These are phyloP conservation scores for Drosophila pallidifrons DNA, from an alignment of 1,140 invertebrate species.

Conservation along the genomic window DNA sequence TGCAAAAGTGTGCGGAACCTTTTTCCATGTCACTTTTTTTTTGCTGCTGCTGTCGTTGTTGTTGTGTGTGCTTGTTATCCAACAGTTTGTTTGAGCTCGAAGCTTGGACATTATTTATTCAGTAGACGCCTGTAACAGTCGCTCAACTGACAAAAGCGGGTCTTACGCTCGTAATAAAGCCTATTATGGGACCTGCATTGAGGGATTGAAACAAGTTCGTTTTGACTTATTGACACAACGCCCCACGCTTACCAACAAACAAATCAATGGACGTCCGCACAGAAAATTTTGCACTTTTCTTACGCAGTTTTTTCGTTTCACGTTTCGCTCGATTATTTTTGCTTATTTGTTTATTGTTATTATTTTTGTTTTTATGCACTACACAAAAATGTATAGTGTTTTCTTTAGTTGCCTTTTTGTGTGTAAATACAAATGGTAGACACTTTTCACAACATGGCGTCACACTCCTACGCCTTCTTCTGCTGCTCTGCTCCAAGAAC, in stretches of 20 bases:
- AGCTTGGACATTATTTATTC: constrained; percentile 36
- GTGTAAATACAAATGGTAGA: constrained; percentile 61
- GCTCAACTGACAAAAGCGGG: constrained; percentile 27
- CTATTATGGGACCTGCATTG: constrained; percentile 21
- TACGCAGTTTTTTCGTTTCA: neutral
- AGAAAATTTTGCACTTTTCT: constrained; percentile 35
- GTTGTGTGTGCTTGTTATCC: constrained; percentile 22
- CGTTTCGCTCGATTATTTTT: constrained; percentile 7
- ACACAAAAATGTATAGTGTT: constrained; percentile 28
- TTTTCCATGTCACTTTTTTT: neutral
- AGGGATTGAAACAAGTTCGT: constrained; percentile 47
- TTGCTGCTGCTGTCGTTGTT: too few species aligned
- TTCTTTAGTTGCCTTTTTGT: constrained; percentile 42
- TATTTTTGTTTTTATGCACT: neutral
- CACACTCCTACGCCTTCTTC: constrained; percentile 73
- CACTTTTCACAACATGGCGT: constrained; percentile 83
- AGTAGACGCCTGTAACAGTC: constrained; percentile 25
- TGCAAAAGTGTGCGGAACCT: constrained; percentile 8
- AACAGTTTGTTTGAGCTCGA: constrained; percentile 27
- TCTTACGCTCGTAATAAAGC: constrained; percentile 16
- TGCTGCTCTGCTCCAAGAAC: constrained; percentile 24
- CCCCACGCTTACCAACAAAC: constrained; percentile 59
- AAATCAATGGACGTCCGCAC: constrained; percentile 29
- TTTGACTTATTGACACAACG: constrained; percentile 43
- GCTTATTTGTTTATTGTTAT: neutral